Conservation (phyloP, 2,113 vertebrate genomes). For the Campylomormyrus tamandua region DNA sequence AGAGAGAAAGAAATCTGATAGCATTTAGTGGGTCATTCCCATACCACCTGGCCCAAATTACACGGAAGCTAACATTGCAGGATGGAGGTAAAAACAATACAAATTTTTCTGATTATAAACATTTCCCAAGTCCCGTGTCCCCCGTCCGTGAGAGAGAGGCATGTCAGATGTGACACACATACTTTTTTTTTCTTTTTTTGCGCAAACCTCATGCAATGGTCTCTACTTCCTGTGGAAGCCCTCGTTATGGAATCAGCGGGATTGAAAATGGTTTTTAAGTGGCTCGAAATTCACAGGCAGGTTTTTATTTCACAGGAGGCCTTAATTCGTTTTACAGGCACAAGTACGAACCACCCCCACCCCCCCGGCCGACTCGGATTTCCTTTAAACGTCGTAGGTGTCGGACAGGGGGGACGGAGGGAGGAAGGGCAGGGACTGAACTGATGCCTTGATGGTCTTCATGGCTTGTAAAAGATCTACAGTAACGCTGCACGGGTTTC, state of each 20-base stretch:
- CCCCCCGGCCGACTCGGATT: not conserved
- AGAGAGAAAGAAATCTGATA: not conserved
- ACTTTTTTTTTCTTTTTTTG: not conserved
- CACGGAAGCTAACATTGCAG: not conserved
- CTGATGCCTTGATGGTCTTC: slow-evolving; percentile 22
- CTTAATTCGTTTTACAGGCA: too few species aligned
- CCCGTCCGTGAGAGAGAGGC: not conserved
- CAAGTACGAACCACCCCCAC: too few species aligned
- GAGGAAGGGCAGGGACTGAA: slow-evolving; percentile 27
- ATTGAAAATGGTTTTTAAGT: not conserved
- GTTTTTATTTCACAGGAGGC: not conserved
- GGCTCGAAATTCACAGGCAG: not conserved
- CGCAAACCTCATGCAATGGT: not conserved
- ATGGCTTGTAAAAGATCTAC: not conserved
- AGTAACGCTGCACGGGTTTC: slow-evolving; percentile 17
- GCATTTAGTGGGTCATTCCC: not conserved
- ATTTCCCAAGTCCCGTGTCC: not conserved
- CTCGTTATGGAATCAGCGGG: not conserved
- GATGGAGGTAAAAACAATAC: not conserved
- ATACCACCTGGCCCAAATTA: not conserved
- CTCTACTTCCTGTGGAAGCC: not conserved
- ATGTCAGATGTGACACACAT: not conserved
- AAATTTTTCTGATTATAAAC: not conserved
- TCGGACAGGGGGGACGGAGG: not conserved
- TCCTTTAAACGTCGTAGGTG: not conserved